phyloP scores from a whole-genome alignment of 2,888 invertebrate species.

The Hypselothyrea guttata region DNA sequence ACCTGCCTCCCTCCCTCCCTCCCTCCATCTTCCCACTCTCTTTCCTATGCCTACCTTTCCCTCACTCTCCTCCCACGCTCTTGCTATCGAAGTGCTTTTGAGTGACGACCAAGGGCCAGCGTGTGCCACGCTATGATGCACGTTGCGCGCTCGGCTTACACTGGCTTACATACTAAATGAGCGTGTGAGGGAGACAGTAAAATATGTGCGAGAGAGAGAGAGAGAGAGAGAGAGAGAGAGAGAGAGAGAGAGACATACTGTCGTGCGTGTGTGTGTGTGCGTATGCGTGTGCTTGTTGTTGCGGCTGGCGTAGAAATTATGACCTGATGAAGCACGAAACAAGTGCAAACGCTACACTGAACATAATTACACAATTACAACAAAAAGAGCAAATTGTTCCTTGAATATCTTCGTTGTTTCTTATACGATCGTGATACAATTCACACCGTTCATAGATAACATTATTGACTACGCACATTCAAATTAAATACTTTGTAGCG shows the following conservation, averaged over 20 bases:
- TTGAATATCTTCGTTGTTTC: too few species aligned
- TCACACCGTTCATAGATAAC: too few species aligned
- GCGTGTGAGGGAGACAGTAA: background rate
- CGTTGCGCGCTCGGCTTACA: slow-evolving; percentile 25
- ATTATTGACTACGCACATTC: too few species aligned
- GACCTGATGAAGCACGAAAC: slow-evolving; percentile 24
- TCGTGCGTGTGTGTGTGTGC: slow-evolving; percentile 1
- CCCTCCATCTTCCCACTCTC: background rate
- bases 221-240: too few species aligned
- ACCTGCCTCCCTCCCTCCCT: background rate
- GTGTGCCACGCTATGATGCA: slow-evolving; percentile 47
- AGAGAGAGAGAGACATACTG: background rate
- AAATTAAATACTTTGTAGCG: too few species aligned
- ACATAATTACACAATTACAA: too few species aligned
- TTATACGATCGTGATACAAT: too few species aligned
- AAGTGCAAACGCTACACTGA: slow-evolving; percentile 27
- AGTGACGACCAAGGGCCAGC: slow-evolving; percentile 59
- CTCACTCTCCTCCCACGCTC: slow-evolving; percentile 3
- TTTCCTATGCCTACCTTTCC: background rate
- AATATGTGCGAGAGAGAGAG: background rate
- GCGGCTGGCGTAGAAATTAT: slow-evolving; percentile 35
- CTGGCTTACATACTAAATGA: background rate
- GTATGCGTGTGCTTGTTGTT: slow-evolving; percentile 7
- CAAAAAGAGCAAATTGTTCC: too few species aligned
- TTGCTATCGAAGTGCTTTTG: slow-evolving; percentile 54